Base-by-base conservation (phyloP, 2,113 vertebrate genomes). In the Tragelaphus strepsiceros region DNA sequence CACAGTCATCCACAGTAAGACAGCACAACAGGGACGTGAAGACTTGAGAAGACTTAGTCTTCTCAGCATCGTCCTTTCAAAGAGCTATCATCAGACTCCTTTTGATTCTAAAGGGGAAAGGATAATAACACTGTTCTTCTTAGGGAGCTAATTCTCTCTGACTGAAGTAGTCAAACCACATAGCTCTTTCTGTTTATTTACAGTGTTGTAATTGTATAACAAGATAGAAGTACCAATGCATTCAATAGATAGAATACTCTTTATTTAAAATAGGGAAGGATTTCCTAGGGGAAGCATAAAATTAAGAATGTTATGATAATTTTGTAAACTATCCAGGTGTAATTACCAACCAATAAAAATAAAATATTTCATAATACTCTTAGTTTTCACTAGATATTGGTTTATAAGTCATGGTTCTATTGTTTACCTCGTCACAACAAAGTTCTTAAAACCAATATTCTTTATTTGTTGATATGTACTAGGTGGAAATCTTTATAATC, bases 101-200 rank as follows among this genome's bases (percentile, higher is more conserved):
- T 93, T 62, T 96, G 84, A 96, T 95, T 97, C 96, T 46, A 93
- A 97, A 95, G 67, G 39, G 91, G 96, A 96, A 96, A 94, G 43
- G 91, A 22, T 90, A 90, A 46, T 64, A 77, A 86, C 6, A 26
- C 13, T 32, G 10, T 71, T 91, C 30, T 91, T 90, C 56, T 46
- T 78, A 92, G 81, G 89, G 11, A 74, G 71, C 54, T 96, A 96
- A 90, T 61, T 58, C 91, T 85, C 30, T 88, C n/a, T 30, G 54
- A 35, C 83, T 97, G 81, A 62, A 84, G 71, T 43, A 95, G 22
- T 74, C 87, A 17, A 83, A 91, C 15, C 43, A 51, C 54, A 64
- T 7, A 61, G n/a, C 58, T 84, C 62, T 56, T 77, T 58, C 49
- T 78, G 15, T 84, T 62, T 78, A 49, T 58, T 71, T 71, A 71